A percentile compares a stretch with the other conserved stretches of the same genome.
Evolutionary conservation across 2,888 invertebrate species (phyloP).

Genomic region (Plutella xylostella): DNA sequence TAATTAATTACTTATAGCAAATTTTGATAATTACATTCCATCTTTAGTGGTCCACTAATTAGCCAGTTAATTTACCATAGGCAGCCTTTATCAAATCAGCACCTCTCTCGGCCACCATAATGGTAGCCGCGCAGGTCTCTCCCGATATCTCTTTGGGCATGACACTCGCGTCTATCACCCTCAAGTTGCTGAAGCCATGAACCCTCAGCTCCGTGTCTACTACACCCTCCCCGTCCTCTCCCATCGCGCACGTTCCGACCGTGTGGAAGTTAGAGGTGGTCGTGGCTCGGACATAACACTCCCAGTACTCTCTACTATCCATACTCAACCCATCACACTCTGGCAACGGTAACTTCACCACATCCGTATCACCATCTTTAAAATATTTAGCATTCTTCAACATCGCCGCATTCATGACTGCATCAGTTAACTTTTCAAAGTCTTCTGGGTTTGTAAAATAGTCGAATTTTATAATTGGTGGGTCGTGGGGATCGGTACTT

Average conservation of each 20-base stretch:
- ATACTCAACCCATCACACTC: background rate
- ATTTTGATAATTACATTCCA: no score
- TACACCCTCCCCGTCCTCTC: background rate
- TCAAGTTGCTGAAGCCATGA: background rate
- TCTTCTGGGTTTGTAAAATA: background rate
- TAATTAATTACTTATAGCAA: no score
- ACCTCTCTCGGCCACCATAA: background rate
- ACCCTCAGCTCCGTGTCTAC: background rate
- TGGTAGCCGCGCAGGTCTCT: background rate
- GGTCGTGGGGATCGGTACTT: slow-evolving; percentile 1
- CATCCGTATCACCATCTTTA: background rate
- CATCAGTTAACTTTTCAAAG: background rate
- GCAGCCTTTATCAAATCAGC: background rate
- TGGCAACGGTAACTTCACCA: background rate
- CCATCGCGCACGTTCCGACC: background rate
- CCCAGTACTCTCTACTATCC: background rate
- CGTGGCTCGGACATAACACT: background rate
- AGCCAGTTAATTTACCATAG: no score
- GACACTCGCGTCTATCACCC: background rate
- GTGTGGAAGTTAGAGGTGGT: background rate
- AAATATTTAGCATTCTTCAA: background rate
- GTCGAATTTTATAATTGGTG: background rate
- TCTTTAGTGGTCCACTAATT: no score
- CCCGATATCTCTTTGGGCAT: background rate
- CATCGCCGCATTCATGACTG: background rate